Evolutionary conservation across 2,113 vertebrate species (phyloP).

Genomic region (Physeter macrocephalus): DNA sequence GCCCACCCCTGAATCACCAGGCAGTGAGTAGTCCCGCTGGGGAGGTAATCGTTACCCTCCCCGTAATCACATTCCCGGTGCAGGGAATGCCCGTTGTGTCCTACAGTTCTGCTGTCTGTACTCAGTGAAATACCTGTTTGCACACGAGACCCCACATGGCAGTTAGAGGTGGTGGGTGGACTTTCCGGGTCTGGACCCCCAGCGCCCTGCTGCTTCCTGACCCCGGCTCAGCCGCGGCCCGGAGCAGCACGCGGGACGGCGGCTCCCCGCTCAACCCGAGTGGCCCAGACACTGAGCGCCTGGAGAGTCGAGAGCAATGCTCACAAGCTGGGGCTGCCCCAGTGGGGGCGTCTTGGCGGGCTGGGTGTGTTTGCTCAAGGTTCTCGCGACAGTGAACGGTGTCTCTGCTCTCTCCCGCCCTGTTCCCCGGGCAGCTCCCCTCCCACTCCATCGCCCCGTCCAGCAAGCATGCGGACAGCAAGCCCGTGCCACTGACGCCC

Average conservation of each 20-base stretch:
- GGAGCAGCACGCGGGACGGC: neutral
- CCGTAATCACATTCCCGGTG: neutral
- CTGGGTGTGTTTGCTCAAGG: neutral
- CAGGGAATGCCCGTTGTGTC: neutral
- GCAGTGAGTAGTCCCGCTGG: rapidly evolving
- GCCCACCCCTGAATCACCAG: neutral
- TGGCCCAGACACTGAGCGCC: neutral
- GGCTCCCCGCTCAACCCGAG: no score
- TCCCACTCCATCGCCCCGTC: slow-evolving; percentile 95
- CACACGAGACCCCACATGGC: neutral
- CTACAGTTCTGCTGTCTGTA: neutral
- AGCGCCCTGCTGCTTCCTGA: neutral
- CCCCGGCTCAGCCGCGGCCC: rapidly evolving
- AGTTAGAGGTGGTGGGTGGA: neutral
- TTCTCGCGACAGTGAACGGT: neutral
- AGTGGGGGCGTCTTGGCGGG: neutral
- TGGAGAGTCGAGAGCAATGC: neutral
- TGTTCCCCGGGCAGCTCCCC: slow-evolving; percentile 87
- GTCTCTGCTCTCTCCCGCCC: neutral
- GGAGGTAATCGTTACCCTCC: neutral
- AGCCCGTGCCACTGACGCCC: slow-evolving; percentile 90
- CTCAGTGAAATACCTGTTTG: neutral
- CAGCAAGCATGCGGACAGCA: slow-evolving; percentile 92
- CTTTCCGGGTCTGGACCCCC: rapidly evolving
- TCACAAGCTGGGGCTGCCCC: no score